phyloP scores from a whole-genome alignment of 2,888 invertebrate genomes.

The Cerceris rybyensis region DNA sequence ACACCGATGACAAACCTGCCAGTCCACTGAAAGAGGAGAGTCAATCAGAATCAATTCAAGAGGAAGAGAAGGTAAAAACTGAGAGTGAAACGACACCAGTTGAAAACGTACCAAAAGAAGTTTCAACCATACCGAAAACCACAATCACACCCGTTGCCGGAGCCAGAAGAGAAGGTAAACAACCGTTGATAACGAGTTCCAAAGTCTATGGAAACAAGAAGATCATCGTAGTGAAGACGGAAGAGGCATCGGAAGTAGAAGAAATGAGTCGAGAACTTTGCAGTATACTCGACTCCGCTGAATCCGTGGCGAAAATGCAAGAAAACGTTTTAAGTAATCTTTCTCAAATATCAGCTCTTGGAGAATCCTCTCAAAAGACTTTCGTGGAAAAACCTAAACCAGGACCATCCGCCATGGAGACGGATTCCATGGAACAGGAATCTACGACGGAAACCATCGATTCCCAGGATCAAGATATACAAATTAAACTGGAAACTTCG shows the following conservation, averaged over 20 bases:
- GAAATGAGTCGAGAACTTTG: slow-evolving; percentile 79
- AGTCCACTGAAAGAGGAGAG: slow-evolving; percentile 31
- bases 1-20: slow-evolving; percentile 53
- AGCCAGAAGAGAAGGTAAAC: slow-evolving; percentile 32
- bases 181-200: slow-evolving; percentile 63
- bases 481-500: slow-evolving; percentile 44
- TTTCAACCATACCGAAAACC: slow-evolving; percentile 7
- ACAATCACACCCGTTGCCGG: neutral
- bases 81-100: slow-evolving; percentile 21
- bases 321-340: slow-evolving; percentile 77
- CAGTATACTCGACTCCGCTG: slow-evolving; percentile 77
- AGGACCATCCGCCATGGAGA: slow-evolving; percentile 20
- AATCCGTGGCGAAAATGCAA: slow-evolving; percentile 78
- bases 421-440: slow-evolving; percentile 32
- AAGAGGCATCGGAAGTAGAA: slow-evolving; percentile 72
- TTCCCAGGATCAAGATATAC: slow-evolving; percentile 27
- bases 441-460: slow-evolving; percentile 15
- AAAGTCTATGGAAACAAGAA: slow-evolving; percentile 79
- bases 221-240: slow-evolving; percentile 72
- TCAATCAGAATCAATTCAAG: neutral
- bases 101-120: slow-evolving; percentile 52
- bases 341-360: slow-evolving; percentile 70
- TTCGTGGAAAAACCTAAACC: slow-evolving; percentile 39
- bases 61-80: slow-evolving; percentile 38
- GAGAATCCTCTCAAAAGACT: slow-evolving; percentile 51